Conservation (phyloP, 2,888 invertebrate species). For the Euspilapteryx auroguttella region DNA sequence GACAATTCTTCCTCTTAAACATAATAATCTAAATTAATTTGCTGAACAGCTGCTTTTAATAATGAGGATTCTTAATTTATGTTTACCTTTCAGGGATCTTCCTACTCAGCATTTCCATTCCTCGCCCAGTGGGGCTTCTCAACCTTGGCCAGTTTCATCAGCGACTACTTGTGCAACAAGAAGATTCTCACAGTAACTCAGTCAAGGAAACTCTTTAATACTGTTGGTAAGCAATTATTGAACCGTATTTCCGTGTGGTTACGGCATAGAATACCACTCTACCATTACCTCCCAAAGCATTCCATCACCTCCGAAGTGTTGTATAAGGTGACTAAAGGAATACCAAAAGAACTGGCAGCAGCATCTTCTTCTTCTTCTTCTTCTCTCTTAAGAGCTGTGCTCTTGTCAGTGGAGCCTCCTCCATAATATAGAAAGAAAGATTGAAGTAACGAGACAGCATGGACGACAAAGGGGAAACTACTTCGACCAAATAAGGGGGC, state of each 20-base stretch:
- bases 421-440: too few relatives aligned
- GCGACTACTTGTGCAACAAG: constrained; percentile 24
- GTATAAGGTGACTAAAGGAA: too few relatives aligned
- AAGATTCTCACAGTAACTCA: constrained; percentile 6
- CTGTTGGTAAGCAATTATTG: constrained; percentile 15
- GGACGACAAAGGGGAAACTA: too few relatives aligned
- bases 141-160: constrained; percentile 57
- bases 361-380: too few relatives aligned
- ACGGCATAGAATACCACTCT: constrained; percentile 16
- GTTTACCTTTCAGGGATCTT: constrained; percentile 42
- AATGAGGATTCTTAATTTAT: not conserved
- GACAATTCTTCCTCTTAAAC: too few relatives aligned
- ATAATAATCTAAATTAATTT: too few relatives aligned
- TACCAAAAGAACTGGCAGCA: too few relatives aligned
- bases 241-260: not conserved
- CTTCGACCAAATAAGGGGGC: too few relatives aligned
- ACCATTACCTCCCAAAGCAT: not conserved
- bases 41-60: not conserved
- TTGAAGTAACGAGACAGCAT: too few relatives aligned
- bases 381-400: too few relatives aligned
- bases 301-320: not conserved
- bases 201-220: constrained; percentile 33
- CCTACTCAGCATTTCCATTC: constrained; percentile 65
- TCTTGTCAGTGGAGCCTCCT: too few relatives aligned
- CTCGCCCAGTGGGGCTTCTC: constrained; percentile 65